These are phyloP conservation scores for Dolichotis patagonum DNA, from an alignment of 2,113 vertebrate species.

Conservation along the genomic window DNA sequence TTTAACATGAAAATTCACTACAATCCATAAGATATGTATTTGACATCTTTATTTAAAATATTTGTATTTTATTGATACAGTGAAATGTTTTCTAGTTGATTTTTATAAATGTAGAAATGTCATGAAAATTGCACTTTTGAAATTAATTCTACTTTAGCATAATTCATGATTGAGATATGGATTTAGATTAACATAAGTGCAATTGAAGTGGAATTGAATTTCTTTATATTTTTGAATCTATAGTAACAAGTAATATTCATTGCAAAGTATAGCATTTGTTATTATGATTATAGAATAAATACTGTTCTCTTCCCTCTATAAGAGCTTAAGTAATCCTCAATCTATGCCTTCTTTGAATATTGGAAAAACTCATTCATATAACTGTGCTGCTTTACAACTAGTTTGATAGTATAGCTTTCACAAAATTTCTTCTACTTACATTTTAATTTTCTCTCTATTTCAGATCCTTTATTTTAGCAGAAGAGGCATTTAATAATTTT, in stretches of 20 bases:
- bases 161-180: neutral
- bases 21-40: neutral
- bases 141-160: neutral
- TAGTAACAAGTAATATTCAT: neutral
- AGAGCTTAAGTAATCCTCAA: neutral
- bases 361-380: neutral
- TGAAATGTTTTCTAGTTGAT: too few species aligned
- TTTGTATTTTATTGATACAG: neutral
- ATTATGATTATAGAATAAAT: neutral
- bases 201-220: too few species aligned
- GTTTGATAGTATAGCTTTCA: neutral
- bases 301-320: neutral
- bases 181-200: neutral
- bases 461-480: neutral
- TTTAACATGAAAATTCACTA: neutral
- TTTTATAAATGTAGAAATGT: neutral
- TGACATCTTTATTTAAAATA: neutral
- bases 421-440: neutral
- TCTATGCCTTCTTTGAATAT: neutral
- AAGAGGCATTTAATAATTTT: neutral
- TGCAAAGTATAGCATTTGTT: neutral
- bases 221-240: neutral
- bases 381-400: neutral
- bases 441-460: neutral
- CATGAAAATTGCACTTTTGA: neutral